Percentiles rank a stretch among this genome's conserved stretches.
Evolutionary conservation across 1,140 invertebrate genomes (phyloP).

Genomic region (Lamellibrachia luymesi): DNA sequence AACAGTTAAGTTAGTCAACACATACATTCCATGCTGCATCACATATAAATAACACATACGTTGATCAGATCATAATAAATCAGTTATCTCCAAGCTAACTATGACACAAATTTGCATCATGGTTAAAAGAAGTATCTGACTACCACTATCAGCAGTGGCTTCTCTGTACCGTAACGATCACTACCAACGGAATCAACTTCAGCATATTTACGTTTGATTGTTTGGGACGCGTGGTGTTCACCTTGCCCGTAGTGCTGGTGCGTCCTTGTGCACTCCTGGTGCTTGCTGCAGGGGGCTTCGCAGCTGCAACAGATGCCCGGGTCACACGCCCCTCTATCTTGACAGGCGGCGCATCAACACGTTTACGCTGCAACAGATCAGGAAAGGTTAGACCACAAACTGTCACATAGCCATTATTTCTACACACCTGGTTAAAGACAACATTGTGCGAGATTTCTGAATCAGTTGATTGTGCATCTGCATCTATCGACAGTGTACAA

Average conservation of each 20-base stretch:
- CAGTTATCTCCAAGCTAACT: not conserved
- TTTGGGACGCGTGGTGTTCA: not conserved
- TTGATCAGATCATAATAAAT: not conserved
- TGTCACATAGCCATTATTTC: not conserved
- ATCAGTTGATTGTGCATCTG: too few species aligned
- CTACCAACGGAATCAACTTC: not conserved
- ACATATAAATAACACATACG: too few species aligned
- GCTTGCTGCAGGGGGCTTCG: not conserved
- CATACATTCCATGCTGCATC: too few species aligned
- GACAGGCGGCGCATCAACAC: too few species aligned
- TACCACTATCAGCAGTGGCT: too few species aligned
- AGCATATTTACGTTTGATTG: not conserved
- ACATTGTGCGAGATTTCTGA: too few species aligned
- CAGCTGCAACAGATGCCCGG: not conserved
- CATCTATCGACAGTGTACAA: too few species aligned
- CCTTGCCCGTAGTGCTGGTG: not conserved
- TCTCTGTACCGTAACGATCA: not conserved
- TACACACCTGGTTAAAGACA: too few species aligned
- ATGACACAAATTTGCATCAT: too few species aligned
- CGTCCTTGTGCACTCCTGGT: not conserved
- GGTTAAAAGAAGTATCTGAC: too few species aligned
- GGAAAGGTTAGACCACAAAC: constrained; percentile 14
- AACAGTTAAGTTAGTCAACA: not conserved
- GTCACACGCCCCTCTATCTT: not conserved
- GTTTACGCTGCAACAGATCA: not conserved